Base-by-base conservation (phyloP, 1,140 invertebrate genomes). In the Sitobion miscanthi region DNA sequence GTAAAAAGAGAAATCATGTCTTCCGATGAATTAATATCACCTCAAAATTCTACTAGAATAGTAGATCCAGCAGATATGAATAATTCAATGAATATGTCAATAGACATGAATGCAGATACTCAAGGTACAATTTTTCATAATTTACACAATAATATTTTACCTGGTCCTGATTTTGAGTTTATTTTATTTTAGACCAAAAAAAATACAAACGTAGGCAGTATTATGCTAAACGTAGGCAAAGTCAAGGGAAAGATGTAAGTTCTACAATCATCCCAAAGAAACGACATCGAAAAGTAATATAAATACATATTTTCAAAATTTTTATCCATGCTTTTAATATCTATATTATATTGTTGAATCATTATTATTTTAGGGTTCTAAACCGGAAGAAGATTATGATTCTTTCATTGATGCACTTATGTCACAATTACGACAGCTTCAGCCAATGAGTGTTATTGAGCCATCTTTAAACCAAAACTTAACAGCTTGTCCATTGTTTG, bases 371-470 rank as follows among this genome's bases (percentile, higher is more conserved):
- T 91, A 96, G 95, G 96, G 97, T 49, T 98, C 97, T 6, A 97
- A 98, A 94, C 96, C 97, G 30, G 97, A 98, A 94, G 98, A 99
- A 95, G 98, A 99, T 95, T 98, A 98, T 95, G 98, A 99, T 95
- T 97, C 97, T 17, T 99, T 97, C 95, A 97, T 98, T 94, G 98
- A 99, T 94, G 97, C 97, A 94, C 96, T 99, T 52, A 97, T 99
- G 96, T 96, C 96, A 45, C 98, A 99, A 95, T 95, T 99, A 69
- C 96, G 98, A 52, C 96, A 97, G 93, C 96, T 99, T 94, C 98
- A 98, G 30, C 96, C 97, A 17, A 97, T 99, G 95, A 96, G 97
- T 94, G 97, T 99, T 83, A 96, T 98, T 94, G 99, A 99, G 95
- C 99, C 99, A 30, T 95, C 97, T 93, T 96, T 99, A 23, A 97